Evolutionary conservation across 1,140 invertebrate genomes (phyloP).

Genomic region (Adelges cooleyi): DNA sequence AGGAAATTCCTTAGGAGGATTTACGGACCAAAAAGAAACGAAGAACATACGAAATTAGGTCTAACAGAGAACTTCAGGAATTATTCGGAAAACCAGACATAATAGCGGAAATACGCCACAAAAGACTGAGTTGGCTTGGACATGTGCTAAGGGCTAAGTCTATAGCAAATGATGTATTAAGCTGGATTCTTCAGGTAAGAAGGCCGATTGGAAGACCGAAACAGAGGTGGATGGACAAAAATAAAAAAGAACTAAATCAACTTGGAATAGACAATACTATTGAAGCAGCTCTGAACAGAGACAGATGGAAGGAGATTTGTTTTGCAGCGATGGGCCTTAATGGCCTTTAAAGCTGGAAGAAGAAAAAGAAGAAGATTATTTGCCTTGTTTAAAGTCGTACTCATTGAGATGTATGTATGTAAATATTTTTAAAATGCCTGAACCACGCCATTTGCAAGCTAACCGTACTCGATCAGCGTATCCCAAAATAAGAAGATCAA

Average conservation of each 20-base stretch:
- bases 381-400: too few relatives aligned
- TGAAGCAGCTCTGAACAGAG: background rate
- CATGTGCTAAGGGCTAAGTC: background rate
- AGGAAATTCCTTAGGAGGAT: too few relatives aligned
- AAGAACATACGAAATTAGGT: background rate
- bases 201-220: background rate
- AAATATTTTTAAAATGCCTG: too few relatives aligned
- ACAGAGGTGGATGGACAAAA: background rate
- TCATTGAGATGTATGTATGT: too few relatives aligned
- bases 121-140: background rate
- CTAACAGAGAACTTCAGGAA: background rate
- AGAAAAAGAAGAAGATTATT: too few relatives aligned
- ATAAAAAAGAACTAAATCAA: background rate
- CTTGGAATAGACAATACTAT: background rate
- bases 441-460: too few relatives aligned
- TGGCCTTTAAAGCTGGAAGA: too few relatives aligned
- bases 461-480: too few relatives aligned
- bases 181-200: background rate
- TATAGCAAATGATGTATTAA: background rate
- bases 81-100: background rate
- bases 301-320: too few relatives aligned
- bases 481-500: too few relatives aligned
- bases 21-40: too few relatives aligned
- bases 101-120: slow-evolving; percentile 11
- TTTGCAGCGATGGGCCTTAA: too few relatives aligned